phyloP scores from a whole-genome alignment of 37 sponge, comb jelly and placozoan genomes.

The Aplysina aerophoba region DNA sequence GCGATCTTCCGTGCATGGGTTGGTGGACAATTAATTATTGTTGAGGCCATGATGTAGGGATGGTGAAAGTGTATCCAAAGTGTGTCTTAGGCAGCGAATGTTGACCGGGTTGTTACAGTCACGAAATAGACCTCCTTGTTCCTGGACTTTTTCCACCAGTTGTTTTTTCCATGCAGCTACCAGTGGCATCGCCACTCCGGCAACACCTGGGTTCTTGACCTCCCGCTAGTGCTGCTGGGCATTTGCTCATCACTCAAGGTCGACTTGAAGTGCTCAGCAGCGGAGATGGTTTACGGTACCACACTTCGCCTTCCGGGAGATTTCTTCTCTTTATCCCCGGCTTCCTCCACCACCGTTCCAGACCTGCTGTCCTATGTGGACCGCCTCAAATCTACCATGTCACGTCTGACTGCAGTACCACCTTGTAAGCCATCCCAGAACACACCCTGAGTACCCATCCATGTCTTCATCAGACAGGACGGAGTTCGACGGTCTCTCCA shows the following conservation, averaged over 20 bases:
- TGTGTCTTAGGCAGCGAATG: too few relatives aligned
- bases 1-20: too few relatives aligned
- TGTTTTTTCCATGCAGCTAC: too few relatives aligned
- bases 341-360: not conserved
- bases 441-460: not conserved
- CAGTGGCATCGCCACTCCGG: too few relatives aligned
- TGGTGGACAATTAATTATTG: too few relatives aligned
- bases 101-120: too few relatives aligned
- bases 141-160: too few relatives aligned
- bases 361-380: not conserved
- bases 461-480: not conserved
- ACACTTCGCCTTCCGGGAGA: conserved; percentile 2
- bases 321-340: not conserved
- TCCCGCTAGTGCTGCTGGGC: not conserved
- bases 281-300: not conserved
- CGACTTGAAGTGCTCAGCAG: not conserved
- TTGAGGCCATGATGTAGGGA: too few relatives aligned
- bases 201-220: not conserved
- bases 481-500: not conserved
- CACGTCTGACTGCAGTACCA: not conserved
- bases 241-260: not conserved
- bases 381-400: not conserved
- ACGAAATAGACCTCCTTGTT: too few relatives aligned
- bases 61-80: too few relatives aligned
- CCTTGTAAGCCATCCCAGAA: not conserved